phyloP scores from a whole-genome alignment of 2,888 invertebrate species.

The Trichopoda pennipes region DNA sequence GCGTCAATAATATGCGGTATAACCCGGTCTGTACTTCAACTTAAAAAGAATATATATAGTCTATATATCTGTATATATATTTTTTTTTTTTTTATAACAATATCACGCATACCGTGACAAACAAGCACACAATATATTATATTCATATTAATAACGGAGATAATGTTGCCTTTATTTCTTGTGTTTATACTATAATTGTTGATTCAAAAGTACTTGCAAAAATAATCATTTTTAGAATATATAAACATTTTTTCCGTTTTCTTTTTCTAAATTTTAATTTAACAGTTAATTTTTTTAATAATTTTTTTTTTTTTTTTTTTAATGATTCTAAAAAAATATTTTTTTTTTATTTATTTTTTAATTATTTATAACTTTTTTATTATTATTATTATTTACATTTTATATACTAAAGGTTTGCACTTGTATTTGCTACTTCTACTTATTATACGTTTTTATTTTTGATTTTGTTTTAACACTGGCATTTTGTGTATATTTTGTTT shows the following conservation, averaged over 20 bases:
- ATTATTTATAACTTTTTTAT: slow-evolving; percentile 4
- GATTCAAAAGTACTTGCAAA: slow-evolving; percentile 6
- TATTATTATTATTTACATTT: slow-evolving; percentile 46
- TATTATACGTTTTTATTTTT: slow-evolving; percentile 57
- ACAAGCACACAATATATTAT: slow-evolving; percentile 10
- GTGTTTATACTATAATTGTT: slow-evolving; percentile 44
- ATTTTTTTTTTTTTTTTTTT: slow-evolving; percentile 7
- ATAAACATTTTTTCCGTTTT: neutral
- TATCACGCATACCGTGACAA: slow-evolving; percentile 28
- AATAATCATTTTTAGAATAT: neutral
- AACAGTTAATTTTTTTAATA: neutral
- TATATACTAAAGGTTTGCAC: slow-evolving; percentile 28
- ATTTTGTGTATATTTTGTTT: slow-evolving; percentile 26
- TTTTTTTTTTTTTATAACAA: slow-evolving; percentile 2
- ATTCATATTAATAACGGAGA: slow-evolving; percentile 39
- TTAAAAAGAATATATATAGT: slow-evolving; percentile 27
- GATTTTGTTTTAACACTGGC: slow-evolving; percentile 29
- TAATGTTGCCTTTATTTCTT: slow-evolving; percentile 34
- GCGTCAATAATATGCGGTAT: slow-evolving; percentile 61
- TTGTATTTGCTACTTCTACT: slow-evolving; percentile 33
- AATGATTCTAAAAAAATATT: neutral
- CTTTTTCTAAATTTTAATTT: no score
- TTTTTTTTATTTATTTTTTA: neutral
- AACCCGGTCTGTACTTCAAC: slow-evolving; percentile 47
- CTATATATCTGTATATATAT: no score